These are phyloP conservation scores for Harpalus rubripes DNA, from an alignment of 2,888 invertebrate genomes.

Conservation along the genomic window DNA sequence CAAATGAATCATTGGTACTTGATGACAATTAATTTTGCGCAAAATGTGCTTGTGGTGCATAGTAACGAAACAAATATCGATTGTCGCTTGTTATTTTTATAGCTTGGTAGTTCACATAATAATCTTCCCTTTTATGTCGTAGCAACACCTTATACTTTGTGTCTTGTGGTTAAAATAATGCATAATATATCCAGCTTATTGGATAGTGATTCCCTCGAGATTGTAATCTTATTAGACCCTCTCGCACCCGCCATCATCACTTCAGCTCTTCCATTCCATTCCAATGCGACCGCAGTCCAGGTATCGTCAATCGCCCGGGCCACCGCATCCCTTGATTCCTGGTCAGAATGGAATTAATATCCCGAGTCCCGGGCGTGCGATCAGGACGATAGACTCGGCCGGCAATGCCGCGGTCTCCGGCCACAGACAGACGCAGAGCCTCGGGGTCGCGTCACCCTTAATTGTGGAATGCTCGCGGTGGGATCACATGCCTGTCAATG, in stretches of 20 bases:
- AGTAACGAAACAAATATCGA: no score
- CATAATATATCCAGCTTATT: not conserved
- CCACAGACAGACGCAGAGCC: conserved; percentile 6
- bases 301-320: conserved; percentile 6
- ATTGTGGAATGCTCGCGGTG: conserved; percentile 38
- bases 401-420: not conserved
- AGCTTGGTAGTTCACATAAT: no score
- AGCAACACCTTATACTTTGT: no score
- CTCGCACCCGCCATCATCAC: not conserved
- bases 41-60: no score
- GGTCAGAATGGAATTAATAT: conserved; percentile 37
- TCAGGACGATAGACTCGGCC: not conserved
- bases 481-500: conserved; percentile 10
- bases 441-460: not conserved
- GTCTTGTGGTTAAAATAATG: no score
- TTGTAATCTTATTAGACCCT: not conserved
- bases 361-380: conserved; percentile 1
- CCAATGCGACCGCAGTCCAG: conserved; percentile 3
- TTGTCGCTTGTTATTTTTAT: no score
- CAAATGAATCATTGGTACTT: no score
- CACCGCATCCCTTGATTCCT: conserved; percentile 45
- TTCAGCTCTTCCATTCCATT: not conserved
- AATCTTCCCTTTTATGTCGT: no score
- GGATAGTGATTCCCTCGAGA: not conserved
- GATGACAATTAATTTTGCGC: no score